These are phyloP conservation scores for Marmota flaviventris DNA, from an alignment of 2,113 vertebrate species.

Conservation along the genomic window DNA sequence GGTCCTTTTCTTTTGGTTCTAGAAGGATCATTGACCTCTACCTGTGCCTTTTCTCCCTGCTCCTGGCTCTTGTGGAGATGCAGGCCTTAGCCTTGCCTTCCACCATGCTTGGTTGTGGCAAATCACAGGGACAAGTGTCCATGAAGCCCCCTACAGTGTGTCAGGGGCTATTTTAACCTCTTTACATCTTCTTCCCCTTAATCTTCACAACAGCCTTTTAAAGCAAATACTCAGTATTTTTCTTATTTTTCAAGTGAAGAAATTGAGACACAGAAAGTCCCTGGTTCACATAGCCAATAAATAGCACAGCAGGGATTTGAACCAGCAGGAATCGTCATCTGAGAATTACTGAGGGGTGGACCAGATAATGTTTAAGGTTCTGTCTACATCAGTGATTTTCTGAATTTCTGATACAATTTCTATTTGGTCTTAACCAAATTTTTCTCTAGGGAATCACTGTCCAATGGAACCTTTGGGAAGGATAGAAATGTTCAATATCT, in stretches of 20 bases:
- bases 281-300: background rate
- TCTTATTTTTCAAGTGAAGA: background rate
- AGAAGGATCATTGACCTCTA: background rate
- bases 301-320: background rate
- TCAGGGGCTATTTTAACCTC: background rate
- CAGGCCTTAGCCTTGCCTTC: no score
- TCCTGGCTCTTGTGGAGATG: no score
- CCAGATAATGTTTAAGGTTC: background rate
- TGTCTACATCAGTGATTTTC: background rate
- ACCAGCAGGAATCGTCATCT: background rate
- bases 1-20: background rate
- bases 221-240: background rate
- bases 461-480: background rate
- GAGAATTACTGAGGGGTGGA: background rate
- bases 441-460: background rate
- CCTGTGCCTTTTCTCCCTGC: background rate
- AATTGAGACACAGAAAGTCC: background rate
- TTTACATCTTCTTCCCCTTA: background rate
- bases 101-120: background rate
- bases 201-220: background rate
- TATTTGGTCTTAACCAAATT: background rate
- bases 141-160: fast-evolving
- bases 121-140: no score
- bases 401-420: background rate
- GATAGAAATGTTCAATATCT: background rate